Conservation (phyloP, 2,113 vertebrate species). For the Lepidothrix coronata region DNA sequence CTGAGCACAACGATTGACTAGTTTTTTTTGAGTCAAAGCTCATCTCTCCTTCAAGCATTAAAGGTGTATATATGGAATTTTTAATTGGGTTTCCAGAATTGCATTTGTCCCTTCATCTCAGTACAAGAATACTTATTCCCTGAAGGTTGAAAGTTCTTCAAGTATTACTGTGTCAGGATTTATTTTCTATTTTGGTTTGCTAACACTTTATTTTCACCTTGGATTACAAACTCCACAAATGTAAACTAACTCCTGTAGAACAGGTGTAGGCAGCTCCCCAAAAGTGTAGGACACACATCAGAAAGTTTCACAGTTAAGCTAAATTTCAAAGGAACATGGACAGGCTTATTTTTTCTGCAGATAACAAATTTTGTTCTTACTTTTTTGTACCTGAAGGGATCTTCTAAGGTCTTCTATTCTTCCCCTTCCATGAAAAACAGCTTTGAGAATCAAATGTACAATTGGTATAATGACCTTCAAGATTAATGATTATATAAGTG, state of each 20-base stretch:
- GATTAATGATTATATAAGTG: conserved; percentile 3
- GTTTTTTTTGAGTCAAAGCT: conserved; percentile 39
- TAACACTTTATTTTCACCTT: background rate
- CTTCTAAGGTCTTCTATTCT: background rate
- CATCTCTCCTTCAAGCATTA: background rate
- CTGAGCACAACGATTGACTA: background rate
- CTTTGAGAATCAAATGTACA: conserved; percentile 12
- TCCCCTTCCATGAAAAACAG: background rate
- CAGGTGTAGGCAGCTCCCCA: background rate
- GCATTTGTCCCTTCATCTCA: background rate
- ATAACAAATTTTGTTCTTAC: background rate
- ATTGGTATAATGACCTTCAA: conserved; percentile 13
- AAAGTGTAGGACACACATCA: background rate
- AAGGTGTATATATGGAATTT: conserved; percentile 20
- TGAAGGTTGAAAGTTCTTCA: conserved; percentile 22
- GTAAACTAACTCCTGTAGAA: background rate
- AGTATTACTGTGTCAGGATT: background rate
- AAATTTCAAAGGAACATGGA: background rate
- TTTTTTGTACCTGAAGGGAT: background rate
- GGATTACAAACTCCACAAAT: conserved; percentile 16
- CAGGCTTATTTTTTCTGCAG: conserved; percentile 23
- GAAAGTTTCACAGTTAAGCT: background rate
- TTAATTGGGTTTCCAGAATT: conserved; percentile 8
- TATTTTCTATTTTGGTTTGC: background rate
- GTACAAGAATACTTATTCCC: background rate